Percentiles rank a stretch among this genome's conserved stretches.
Conservation (phyloP, 1,140 invertebrate species). For the Campoletis sonorensis region DNA sequence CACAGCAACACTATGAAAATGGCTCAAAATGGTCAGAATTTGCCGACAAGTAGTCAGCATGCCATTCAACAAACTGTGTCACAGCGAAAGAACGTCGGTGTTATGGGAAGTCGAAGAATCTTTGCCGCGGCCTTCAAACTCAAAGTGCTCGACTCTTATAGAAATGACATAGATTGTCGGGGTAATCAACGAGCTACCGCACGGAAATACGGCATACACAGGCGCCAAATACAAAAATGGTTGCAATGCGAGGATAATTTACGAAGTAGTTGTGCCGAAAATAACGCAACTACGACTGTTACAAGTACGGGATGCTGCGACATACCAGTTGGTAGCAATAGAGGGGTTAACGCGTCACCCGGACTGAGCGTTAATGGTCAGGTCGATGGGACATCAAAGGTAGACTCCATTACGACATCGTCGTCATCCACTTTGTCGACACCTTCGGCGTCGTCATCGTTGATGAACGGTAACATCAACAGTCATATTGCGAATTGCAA, state of each 20-base stretch:
- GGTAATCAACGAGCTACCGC: constrained; percentile 91
- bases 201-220: constrained; percentile 90
- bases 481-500: constrained; percentile 29
- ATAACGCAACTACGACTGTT: constrained; percentile 54
- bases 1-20: constrained; percentile 64
- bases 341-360: neutral
- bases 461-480: constrained; percentile 31
- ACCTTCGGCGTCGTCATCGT: constrained; percentile 6
- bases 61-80: constrained; percentile 68
- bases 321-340: constrained; percentile 31
- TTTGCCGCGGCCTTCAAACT: constrained; percentile 91
- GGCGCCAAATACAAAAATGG: constrained; percentile 93
- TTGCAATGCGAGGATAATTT: constrained; percentile 87
- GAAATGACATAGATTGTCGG: constrained; percentile 88
- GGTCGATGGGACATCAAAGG: constrained; percentile 17
- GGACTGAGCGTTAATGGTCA: neutral
- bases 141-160: constrained; percentile 90
- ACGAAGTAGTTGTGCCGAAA: constrained; percentile 80
- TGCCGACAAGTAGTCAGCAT: constrained; percentile 25
- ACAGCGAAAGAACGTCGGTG: constrained; percentile 75
- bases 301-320: constrained; percentile 32
- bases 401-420: constrained; percentile 49
- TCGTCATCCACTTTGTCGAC: neutral
- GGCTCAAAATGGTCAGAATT: constrained; percentile 67
- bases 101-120: constrained; percentile 86